Percentiles rank a stretch among this genome's conserved stretches.
phyloP scores from a whole-genome alignment of 2,797 vertebrate genomes.

The Spatula versicolor region DNA sequence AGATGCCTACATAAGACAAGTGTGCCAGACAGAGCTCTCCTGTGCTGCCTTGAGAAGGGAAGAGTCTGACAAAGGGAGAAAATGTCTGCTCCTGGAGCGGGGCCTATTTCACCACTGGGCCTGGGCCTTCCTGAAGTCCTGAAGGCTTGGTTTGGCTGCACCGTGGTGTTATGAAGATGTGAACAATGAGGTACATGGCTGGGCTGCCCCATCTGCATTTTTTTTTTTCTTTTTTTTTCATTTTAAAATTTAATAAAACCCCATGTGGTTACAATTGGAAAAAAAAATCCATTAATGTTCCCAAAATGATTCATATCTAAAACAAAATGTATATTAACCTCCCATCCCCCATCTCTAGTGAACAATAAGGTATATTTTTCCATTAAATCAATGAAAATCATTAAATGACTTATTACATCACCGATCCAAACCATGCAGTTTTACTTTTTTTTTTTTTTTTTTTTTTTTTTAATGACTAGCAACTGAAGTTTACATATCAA shows the following conservation, averaged over 20 bases:
- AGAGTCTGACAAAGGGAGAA: not conserved
- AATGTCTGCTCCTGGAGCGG: not conserved
- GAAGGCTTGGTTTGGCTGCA: slow-evolving; percentile 33
- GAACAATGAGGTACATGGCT: slow-evolving; percentile 43
- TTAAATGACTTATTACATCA: slow-evolving; percentile 35
- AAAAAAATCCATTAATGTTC: slow-evolving; percentile 20
- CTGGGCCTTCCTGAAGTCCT: slow-evolving; percentile 1
- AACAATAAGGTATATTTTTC: slow-evolving; percentile 38
- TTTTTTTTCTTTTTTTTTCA: slow-evolving; percentile 26
- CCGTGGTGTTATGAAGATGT: slow-evolving; percentile 9
- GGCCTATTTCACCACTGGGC: not conserved
- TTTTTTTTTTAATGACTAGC: slow-evolving; percentile 1
- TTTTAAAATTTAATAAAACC: slow-evolving; percentile 60
- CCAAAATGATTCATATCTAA: slow-evolving; percentile 40
- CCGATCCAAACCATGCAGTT: not conserved
- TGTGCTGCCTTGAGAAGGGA: not conserved
- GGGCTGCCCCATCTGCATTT: slow-evolving; percentile 5
- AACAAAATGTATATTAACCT: slow-evolving; percentile 6
- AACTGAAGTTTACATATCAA: slow-evolving; percentile 17
- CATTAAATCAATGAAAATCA: slow-evolving; percentile 40
- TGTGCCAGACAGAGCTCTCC: fast-evolving
- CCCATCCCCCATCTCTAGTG: slow-evolving; percentile 46
- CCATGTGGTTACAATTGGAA: slow-evolving; percentile 50
- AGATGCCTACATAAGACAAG: not conserved
- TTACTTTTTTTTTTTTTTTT: not conserved